phyloP scores from a whole-genome alignment of 2,888 invertebrate species.

The Nipponacmea schrenckii region DNA sequence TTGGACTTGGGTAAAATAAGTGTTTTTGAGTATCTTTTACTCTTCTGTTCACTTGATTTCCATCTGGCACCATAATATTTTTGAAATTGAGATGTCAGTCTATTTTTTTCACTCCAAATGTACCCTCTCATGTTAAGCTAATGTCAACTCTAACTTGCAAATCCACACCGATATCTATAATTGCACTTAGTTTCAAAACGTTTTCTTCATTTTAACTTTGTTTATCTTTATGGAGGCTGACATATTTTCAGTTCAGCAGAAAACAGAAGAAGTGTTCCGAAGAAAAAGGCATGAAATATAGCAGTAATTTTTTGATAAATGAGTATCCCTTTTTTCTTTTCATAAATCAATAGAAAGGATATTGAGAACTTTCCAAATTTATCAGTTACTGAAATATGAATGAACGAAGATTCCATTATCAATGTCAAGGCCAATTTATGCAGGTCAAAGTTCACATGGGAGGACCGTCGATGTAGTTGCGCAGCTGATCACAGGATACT shows the following conservation, averaged over 20 bases:
- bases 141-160: no score
- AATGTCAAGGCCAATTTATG: constrained; percentile 1
- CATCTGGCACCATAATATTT: neutral
- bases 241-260: constrained; percentile 35
- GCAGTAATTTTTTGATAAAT: no score
- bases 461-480: neutral
- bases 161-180: no score
- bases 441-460: constrained; percentile 4
- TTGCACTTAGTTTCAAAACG: neutral
- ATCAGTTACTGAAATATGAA: no score
- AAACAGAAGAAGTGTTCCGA: neutral
- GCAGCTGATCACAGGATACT: constrained; percentile 12
- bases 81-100: constrained; percentile 2
- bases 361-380: no score
- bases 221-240: constrained; percentile 32
- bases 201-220: constrained; percentile 3
- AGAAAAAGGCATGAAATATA: neutral
- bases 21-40: constrained; percentile 55
- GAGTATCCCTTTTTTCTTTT: no score
- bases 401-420: neutral
- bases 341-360: no score
- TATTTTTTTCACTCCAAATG: constrained; percentile 9
- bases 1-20: constrained; percentile 62
- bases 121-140: no score
- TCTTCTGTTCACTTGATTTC: constrained; percentile 12